A percentile compares a stretch with the other conserved stretches of the same genome.
Evolutionary conservation across 2,888 invertebrate genomes (phyloP).

Genomic region (Leucophenga maculata): DNA sequence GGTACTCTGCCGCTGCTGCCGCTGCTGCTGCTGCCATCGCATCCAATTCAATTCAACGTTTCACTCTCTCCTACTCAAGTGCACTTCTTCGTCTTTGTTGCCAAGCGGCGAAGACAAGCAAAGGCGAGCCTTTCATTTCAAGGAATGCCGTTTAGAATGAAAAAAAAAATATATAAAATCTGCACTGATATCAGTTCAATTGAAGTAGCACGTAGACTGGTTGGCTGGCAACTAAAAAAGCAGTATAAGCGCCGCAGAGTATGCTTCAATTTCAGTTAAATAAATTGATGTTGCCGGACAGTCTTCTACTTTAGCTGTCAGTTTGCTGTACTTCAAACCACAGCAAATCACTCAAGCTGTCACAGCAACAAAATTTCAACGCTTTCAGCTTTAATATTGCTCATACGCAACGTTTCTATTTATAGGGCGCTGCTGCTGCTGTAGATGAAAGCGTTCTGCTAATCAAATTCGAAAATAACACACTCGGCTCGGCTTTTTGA

Average conservation of each 20-base stretch:
- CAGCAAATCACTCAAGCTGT: background rate
- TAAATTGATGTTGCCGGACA: background rate
- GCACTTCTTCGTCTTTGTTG: constrained; percentile 1
- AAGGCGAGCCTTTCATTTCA: background rate
- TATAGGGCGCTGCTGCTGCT: too few species aligned
- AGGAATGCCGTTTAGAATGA: too few species aligned
- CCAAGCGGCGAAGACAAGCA: constrained; percentile 13
- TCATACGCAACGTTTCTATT: background rate
- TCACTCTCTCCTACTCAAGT: background rate
- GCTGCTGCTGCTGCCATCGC: background rate
- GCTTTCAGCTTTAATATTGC: background rate
- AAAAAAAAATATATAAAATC: too few species aligned
- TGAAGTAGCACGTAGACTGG: constrained; percentile 21
- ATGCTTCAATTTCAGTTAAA: background rate
- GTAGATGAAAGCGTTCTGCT: background rate
- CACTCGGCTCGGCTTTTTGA: background rate
- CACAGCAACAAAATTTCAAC: background rate
- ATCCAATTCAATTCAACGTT: too few species aligned
- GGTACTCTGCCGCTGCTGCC: background rate
- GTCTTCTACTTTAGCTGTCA: too few species aligned
- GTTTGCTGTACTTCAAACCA: too few species aligned
- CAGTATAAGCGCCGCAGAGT: constrained; percentile 13
- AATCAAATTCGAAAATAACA: constrained; percentile 20
- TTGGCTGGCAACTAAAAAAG: background rate
- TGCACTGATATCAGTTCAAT: too few species aligned